These are phyloP conservation scores for Caenorhabditis briggsae DNA, from an alignment of 1,140 invertebrate genomes.

Conservation along the genomic window DNA sequence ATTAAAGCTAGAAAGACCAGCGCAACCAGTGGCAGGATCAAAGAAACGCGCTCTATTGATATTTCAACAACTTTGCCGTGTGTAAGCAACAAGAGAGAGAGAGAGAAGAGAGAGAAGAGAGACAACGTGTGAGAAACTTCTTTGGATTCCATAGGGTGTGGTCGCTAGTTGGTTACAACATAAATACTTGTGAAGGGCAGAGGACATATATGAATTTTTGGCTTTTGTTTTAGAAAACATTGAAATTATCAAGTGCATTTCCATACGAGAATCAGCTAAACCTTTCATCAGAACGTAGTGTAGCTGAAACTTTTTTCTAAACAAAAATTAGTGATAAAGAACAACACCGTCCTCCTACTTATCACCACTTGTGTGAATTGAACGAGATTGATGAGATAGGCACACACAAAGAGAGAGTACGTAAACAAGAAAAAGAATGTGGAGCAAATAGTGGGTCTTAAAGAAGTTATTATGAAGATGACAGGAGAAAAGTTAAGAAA, in stretches of 20 bases:
- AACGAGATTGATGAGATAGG: neutral
- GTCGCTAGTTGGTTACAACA: neutral
- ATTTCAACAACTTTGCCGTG: neutral
- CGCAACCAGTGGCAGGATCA: too few species aligned
- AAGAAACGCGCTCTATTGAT: neutral
- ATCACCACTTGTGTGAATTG: neutral
- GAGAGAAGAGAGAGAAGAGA: too few species aligned
- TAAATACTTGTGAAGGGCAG: too few species aligned
- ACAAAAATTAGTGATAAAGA: neutral
- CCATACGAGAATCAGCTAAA: too few species aligned
- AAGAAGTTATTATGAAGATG: neutral
- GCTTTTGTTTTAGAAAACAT: too few species aligned
- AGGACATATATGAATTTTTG: too few species aligned
- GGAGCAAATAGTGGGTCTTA: neutral
- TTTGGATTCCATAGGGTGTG: slow-evolving; percentile 28
- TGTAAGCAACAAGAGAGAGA: neutral
- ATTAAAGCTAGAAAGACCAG: too few species aligned
- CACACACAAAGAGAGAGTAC: neutral
- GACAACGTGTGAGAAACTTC: neutral
- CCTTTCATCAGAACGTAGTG: neutral
- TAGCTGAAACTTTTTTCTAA: neutral
- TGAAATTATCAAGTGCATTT: too few species aligned
- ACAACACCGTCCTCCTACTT: neutral
- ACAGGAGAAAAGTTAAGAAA: neutral
- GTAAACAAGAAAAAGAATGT: neutral